Evolutionary conservation across 2,113 vertebrate species (phyloP), one percentile per base, ranked within the genome.

Genomic region (Parus major): DNA sequence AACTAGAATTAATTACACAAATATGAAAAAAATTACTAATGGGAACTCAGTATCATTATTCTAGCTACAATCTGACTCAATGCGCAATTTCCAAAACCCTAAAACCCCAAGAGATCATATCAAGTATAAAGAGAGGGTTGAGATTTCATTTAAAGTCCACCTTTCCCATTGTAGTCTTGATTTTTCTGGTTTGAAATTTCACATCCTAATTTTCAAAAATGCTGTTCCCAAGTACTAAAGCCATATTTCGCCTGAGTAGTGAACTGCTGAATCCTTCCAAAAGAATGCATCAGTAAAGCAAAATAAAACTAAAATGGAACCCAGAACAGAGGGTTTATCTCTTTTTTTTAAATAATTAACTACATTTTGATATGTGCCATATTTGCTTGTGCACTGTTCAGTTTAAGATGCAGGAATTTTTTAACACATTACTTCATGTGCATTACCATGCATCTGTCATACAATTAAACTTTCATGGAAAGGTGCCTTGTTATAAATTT

Each of bases 371-470:
- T 15, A 35, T 8, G 29, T 47, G 12, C 31, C 60, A 35, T 31
- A 24, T 53, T 90, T 56, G 4, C 9, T 57, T 66, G 18, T 33
- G 15, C 16, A 71, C 15, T 1, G 3, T 35, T 88, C 31, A 18
- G 36, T 31, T 49, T 64, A 64, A 41, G 14, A 65, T 52, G 7
- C 3, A 4, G 11, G n/a, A 2, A 0, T 5, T n/a, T 59, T 63
- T 47, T 46, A 28, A 47, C 3, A 10, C 10, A 25, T 53, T 76
- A 25, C 7, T 42, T 60, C 10, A 25, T 28, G 12, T 29, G 27
- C 13, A 31, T 53, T 75, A 52, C 18, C 21, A 13, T 56, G 33
- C 6, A 56, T 20, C 9, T 22, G 50, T 46, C 18, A 27, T 35
- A 24, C 3, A 22, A n/a, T 6, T 52, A 53, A 75, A 46, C 0